A percentile compares a stretch with the other conserved stretches of the same genome.
phyloP scores from a whole-genome alignment of 2,113 vertebrate species.

The Paraplagusia blochii region DNA sequence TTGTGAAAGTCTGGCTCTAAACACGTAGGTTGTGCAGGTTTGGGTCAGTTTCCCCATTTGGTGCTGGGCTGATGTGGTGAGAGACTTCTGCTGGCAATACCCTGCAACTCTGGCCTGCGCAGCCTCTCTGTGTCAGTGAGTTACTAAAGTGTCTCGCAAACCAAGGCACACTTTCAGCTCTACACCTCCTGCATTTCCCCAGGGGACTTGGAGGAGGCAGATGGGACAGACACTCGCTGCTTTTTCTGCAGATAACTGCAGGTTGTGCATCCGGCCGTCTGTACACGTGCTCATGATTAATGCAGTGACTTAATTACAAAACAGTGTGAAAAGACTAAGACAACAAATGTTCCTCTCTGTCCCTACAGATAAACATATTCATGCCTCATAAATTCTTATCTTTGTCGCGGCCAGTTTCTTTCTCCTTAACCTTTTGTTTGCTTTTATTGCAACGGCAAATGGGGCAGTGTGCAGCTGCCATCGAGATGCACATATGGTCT shows the following conservation, averaged over 20 bases:
- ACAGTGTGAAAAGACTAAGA: too few relatives aligned
- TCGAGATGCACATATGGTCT: constrained; percentile 62
- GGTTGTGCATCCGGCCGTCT: constrained; percentile 13
- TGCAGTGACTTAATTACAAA: constrained; percentile 16
- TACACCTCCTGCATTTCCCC: constrained; percentile 21
- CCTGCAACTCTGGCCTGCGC: constrained; percentile 16
- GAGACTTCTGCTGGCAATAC: constrained; percentile 19
- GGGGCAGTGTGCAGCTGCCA: constrained; percentile 71
- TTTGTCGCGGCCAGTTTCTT: constrained; percentile 33
- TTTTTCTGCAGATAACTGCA: constrained; percentile 39
- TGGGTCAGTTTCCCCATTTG: constrained; percentile 25
- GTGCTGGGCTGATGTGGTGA: too few relatives aligned
- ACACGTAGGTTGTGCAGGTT: too few relatives aligned
- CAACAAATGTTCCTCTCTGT: constrained; percentile 7
- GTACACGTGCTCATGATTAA: constrained; percentile 4
- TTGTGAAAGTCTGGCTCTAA: too few relatives aligned
- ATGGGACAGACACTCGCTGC: constrained; percentile 39
- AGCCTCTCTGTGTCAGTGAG: constrained; percentile 29
- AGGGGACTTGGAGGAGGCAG: constrained; percentile 36
- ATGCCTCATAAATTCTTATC: constrained; percentile 21
- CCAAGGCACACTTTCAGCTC: too few relatives aligned
- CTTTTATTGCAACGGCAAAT: constrained; percentile 43
- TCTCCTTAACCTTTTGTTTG: constrained; percentile 53
- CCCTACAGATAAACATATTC: constrained; percentile 7
- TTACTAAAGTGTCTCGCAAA: constrained; percentile 55